Base-by-base conservation (phyloP, 2,888 invertebrate species). In the Tetheella fluctuosa region DNA sequence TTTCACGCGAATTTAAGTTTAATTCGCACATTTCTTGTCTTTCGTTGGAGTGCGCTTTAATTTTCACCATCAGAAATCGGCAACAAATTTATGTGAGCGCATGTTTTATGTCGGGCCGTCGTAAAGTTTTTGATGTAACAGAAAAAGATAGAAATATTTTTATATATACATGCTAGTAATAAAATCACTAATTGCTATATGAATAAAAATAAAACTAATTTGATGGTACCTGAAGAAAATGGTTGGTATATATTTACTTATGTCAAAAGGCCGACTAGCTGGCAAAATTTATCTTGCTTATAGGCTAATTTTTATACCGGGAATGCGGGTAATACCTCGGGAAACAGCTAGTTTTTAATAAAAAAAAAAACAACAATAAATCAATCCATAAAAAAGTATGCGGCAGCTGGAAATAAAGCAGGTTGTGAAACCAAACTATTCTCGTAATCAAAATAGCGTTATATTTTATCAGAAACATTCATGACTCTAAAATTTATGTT, bases 1-100 rank as follows among this genome's bases (percentile, higher is more conserved):
- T 92, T 92, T 92, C 91, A 92, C 89, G 92, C 86, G 74, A 82
- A 77, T 90, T 90, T 88, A 87, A 81, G 83, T 80, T 88, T 89
- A 86, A 89, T 90, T 89, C 85, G 82, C 83, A 81, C 85, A 79
- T 88, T 85, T 81, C 84, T 84, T 83, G 82, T 84, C 82, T 84
- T 84, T 77, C 69, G 64, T 72, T 70, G 78, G 76, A 79, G 53
- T 77, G 81, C 79, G 62, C 84, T 88, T 86, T 80, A 84, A 85
- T 85, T 84, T 83, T 79, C 74, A 77, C 48, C 48, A 20, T 81
- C 81, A 78, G 82, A 83, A 84, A 85, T 85, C 79, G 74, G 64
- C 69, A 71, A 20, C 71, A 68, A 76, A 82, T 85, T 84, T 84
- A 83, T 84, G 80, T 79, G 76, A 67, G 78, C 77, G 75, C 83